Base-by-base conservation (phyloP, 2,113 vertebrate species). In the Brachypodius melanocephalos region DNA sequence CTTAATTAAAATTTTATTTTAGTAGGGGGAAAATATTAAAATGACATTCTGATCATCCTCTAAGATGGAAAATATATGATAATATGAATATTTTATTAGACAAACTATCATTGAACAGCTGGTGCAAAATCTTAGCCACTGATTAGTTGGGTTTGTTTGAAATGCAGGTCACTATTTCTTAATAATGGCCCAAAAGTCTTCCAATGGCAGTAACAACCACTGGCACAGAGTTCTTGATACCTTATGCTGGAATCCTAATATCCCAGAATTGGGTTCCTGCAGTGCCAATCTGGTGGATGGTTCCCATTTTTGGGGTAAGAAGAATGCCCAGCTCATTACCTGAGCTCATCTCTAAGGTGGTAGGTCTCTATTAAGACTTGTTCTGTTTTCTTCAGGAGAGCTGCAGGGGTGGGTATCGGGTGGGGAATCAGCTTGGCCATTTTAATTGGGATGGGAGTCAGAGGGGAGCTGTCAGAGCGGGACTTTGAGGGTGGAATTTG, bases 1-100 rank as follows among this genome's bases (percentile, higher is more conserved):
- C 94, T 97, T 98, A 98, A 98, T 98, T 98, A 98, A 98, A 98
- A 95, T 97, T 97, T 97, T 97, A 98, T 97, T 98, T 98, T 95
- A 96, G 96, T 82, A 73, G 32, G 77, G 51, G 63, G 89, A 82
- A 97, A 97, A 97, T 97, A 98, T 98, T 98, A 97, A 97, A 97
- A 97, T 97, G 97, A 95, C 95, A 95, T 95, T 97, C 95, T 90
- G 94, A 97, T 95, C 90, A 96, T 97, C 90, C 25, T 91, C 82
- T 94, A 93, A 91, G 97, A 97, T 96, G 91, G 94, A 92, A 97
- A 96, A 93, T 97, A 95, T 97, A 97, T 95, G 96, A 97, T 97
- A 96, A 91, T 69, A 97, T 98, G 95, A 98, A 98, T 97, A 98
- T 98, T 97, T 98, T 97, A 98, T 98, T 97, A 92, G 95, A 97